These are phyloP conservation scores for Monopterus albus DNA, from an alignment of 2,113 vertebrate species.

Conservation along the genomic window DNA sequence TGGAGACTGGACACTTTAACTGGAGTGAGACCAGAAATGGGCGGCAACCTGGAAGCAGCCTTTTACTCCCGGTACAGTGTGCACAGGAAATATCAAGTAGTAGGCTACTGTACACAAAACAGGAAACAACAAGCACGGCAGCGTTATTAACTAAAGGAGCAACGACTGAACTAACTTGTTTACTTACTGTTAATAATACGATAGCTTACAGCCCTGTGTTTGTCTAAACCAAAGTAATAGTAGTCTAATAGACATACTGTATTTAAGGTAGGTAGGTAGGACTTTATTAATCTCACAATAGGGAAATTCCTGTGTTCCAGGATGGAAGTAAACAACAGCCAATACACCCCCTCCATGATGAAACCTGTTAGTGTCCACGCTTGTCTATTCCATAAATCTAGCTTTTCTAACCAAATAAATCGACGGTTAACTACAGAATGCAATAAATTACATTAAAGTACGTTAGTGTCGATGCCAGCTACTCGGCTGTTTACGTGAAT, in stretches of 20 bases:
- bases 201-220: no score
- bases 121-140: not conserved
- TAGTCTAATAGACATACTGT: no score
- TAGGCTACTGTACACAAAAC: not conserved
- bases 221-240: no score
- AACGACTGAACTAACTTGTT: no score
- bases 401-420: not conserved
- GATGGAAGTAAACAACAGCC: not conserved
- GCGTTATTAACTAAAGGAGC: no score
- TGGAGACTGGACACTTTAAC: not conserved
- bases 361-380: not conserved
- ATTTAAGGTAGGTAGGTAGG: no score
- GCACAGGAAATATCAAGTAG: not conserved
- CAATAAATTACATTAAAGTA: not conserved
- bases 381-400: not conserved
- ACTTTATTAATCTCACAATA: no score
- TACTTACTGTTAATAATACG: no score
- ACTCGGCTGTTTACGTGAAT: conserved; percentile 46
- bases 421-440: not conserved
- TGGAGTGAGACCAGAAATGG: not conserved
- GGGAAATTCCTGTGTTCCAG: no score
- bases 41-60: not conserved
- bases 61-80: not conserved
- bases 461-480: no score
- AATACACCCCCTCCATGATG: not conserved